A percentile compares a stretch with the other conserved stretches of the same genome.
Evolutionary conservation across 2,797 vertebrate genomes (phyloP).

Genomic region (Anisognathus igniventris): DNA sequence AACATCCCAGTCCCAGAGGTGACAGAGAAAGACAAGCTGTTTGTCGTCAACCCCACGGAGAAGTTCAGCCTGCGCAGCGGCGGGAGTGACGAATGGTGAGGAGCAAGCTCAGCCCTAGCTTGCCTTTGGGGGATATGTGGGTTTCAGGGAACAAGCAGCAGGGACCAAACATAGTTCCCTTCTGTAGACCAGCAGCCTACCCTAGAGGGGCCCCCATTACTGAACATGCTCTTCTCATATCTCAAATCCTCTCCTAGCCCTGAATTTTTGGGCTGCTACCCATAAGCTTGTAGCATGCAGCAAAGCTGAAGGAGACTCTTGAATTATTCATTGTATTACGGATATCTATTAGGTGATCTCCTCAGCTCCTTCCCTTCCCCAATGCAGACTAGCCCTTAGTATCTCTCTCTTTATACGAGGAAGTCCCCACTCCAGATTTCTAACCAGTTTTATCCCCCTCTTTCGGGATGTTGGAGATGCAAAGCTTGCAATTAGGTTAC

Average conservation of each 20-base stretch:
- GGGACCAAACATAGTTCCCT: rapidly evolving
- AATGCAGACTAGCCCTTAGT: background rate
- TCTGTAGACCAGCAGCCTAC: background rate
- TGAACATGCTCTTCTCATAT: background rate
- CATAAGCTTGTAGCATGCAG: background rate
- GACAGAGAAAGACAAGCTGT: constrained; percentile 78
- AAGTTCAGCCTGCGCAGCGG: constrained; percentile 61
- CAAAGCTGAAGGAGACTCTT: background rate
- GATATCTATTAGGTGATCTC: background rate
- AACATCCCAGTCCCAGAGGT: constrained; percentile 54
- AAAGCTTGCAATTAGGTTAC: background rate
- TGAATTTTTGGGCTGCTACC: background rate
- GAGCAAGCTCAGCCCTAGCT: background rate
- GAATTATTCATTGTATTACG: background rate
- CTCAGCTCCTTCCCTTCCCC: background rate
- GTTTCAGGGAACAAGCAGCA: background rate
- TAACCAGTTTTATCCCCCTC: background rate
- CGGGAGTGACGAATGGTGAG: constrained; percentile 78
- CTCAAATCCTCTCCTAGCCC: background rate
- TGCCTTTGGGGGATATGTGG: background rate
- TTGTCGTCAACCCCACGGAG: constrained; percentile 72
- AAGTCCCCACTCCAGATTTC: background rate
- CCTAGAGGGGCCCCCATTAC: background rate
- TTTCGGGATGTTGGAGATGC: rapidly evolving
- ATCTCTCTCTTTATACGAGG: background rate